These are phyloP conservation scores for Paratrypauchen microcephalus DNA, from an alignment of 2,797 vertebrate species.

Conservation along the genomic window DNA sequence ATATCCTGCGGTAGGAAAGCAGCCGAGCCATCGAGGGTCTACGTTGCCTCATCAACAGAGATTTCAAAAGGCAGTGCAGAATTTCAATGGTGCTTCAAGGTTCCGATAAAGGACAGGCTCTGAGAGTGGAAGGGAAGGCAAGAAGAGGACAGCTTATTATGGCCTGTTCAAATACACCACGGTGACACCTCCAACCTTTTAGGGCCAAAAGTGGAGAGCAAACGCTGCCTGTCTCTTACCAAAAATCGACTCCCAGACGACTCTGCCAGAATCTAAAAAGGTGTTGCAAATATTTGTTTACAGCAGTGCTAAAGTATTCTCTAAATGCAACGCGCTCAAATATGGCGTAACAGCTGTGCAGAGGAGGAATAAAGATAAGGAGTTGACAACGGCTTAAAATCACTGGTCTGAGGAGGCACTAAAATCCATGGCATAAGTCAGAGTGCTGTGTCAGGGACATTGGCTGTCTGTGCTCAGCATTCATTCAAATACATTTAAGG, in stretches of 20 bases:
- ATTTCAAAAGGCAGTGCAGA: constrained; percentile 78
- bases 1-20: constrained; percentile 73
- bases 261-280: constrained; percentile 21
- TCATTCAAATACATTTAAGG: constrained; percentile 68
- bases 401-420: constrained; percentile 35
- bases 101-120: constrained; percentile 75
- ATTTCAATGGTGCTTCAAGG: constrained; percentile 81
- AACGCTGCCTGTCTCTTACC: constrained; percentile 48
- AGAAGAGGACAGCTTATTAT: constrained; percentile 61
- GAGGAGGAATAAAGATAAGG: constrained; percentile 30
- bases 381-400: constrained; percentile 32
- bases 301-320: constrained; percentile 16
- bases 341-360: constrained; percentile 16
- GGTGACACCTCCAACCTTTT: constrained; percentile 71
- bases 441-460: constrained; percentile 68
- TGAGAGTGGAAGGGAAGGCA: constrained; percentile 26
- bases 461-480: constrained; percentile 67
- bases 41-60: constrained; percentile 79
- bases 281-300: constrained; percentile 9
- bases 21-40: constrained; percentile 64
- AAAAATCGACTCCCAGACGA: constrained; percentile 44
- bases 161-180: constrained; percentile 56
- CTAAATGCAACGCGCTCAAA: constrained; percentile 21
- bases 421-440: constrained; percentile 49
- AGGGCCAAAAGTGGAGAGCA: constrained; percentile 50